Percentiles rank a stretch among this genome's conserved stretches.
Evolutionary conservation across 2,888 invertebrate species (phyloP).

Genomic region (Dendrolimus houi): DNA sequence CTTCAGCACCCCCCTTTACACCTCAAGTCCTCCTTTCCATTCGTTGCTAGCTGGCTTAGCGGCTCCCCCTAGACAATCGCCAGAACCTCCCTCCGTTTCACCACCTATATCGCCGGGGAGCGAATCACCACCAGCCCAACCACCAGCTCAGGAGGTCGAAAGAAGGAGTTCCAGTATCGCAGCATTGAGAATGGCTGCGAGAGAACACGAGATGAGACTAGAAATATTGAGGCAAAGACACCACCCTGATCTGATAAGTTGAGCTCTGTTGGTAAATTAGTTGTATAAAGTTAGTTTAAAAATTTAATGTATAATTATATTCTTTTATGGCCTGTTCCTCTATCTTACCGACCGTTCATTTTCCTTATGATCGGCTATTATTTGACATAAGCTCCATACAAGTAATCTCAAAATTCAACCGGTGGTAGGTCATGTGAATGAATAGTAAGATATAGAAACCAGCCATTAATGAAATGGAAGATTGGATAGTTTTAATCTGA

Average conservation of each 20-base stretch:
- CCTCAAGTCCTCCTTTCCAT: slow-evolving; percentile 66
- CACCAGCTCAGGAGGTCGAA: slow-evolving; percentile 82
- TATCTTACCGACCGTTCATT: too few species aligned
- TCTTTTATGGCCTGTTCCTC: background rate
- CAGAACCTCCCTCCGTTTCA: slow-evolving; percentile 66
- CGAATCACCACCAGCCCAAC: slow-evolving; percentile 66
- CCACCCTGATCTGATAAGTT: slow-evolving; percentile 86
- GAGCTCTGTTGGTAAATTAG: slow-evolving; percentile 39
- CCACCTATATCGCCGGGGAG: slow-evolving; percentile 73
- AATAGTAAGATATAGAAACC: background rate
- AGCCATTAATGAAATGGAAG: background rate
- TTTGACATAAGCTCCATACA: too few species aligned
- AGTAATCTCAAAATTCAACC: too few species aligned
- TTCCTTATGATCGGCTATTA: too few species aligned
- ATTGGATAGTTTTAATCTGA: background rate
- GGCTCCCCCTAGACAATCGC: slow-evolving; percentile 65
- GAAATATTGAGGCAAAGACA: slow-evolving; percentile 89
- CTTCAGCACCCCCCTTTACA: slow-evolving; percentile 82
- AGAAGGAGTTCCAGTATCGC: slow-evolving; percentile 92
- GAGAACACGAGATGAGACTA: slow-evolving; percentile 91
- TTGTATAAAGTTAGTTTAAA: background rate
- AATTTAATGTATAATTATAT: background rate
- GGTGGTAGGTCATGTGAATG: too few species aligned
- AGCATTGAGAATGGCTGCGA: slow-evolving; percentile 88
- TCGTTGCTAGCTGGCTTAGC: slow-evolving; percentile 60